A percentile compares a stretch with the other conserved stretches of the same genome.
Evolutionary conservation across 35 echinoderm and acorn worm species (phyloP).

Genomic region (Diadema setosum): DNA sequence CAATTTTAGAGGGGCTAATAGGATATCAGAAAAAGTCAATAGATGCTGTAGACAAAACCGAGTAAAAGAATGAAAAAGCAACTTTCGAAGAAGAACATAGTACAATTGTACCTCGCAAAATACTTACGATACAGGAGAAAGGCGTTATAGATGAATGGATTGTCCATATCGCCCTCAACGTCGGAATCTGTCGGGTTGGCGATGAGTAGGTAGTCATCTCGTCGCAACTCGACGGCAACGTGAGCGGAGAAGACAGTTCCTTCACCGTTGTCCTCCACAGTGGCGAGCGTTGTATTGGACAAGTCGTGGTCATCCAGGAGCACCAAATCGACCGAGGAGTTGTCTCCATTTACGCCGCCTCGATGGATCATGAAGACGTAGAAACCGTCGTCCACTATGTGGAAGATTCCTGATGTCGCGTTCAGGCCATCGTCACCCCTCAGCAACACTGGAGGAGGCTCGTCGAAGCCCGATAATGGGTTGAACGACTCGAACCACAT

Average conservation of each 20-base stretch:
- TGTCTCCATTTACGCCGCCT: background rate
- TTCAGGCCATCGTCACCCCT: background rate
- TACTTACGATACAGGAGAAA: slow-evolving; percentile 14
- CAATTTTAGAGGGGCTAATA: too few species aligned
- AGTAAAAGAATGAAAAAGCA: too few species aligned
- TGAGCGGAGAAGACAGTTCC: background rate
- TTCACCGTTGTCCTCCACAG: background rate
- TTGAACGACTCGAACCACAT: background rate
- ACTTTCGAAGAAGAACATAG: too few species aligned
- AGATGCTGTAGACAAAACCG: too few species aligned
- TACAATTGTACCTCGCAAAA: too few species aligned
- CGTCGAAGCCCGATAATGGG: background rate
- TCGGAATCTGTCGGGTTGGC: background rate
- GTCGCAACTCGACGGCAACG: background rate
- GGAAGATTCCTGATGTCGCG: background rate
- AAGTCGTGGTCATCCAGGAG: background rate
- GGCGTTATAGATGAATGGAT: background rate
- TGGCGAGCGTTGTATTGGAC: background rate
- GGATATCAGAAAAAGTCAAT: too few species aligned
- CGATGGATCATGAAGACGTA: slow-evolving; percentile 8
- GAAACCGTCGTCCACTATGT: background rate
- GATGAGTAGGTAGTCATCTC: background rate
- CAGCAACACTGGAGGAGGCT: background rate
- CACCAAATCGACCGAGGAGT: background rate
- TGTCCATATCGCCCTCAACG: background rate